Conservation (phyloP, 64 coral and sea anemone species). For the Hydrozoanthus tunicans region DNA sequence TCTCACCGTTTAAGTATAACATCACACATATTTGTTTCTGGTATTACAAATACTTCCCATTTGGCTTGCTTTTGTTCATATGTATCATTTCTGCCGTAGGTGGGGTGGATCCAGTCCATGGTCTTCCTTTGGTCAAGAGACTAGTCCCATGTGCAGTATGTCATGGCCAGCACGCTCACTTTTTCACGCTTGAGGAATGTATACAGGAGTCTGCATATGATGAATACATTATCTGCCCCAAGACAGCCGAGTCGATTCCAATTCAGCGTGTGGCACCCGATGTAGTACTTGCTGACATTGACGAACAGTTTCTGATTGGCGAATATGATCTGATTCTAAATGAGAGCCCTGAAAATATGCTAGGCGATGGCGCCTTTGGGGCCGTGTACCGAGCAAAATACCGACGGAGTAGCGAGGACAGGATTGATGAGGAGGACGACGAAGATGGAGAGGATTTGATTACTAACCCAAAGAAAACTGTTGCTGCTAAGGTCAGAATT, state of each 20-base stretch:
- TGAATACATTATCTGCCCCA: conserved; percentile 82
- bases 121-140: conserved; percentile 66
- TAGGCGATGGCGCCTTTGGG: conserved; percentile 88
- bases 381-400: conserved; percentile 82
- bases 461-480: conserved; percentile 55
- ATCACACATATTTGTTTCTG: no score
- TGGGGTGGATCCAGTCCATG: conserved; percentile 67
- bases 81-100: conserved; percentile 13
- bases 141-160: conserved; percentile 70
- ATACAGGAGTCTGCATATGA: conserved; percentile 47
- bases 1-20: no score
- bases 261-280: conserved; percentile 81
- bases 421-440: conserved; percentile 23
- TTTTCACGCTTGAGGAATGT: conserved; percentile 80
- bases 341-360: conserved; percentile 23
- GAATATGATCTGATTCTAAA: conserved; percentile 63
- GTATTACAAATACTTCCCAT: no score
- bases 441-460: conserved; percentile 54
- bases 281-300: conserved; percentile 78
- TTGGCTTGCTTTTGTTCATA: no score
- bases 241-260: conserved; percentile 69
- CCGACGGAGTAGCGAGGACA: conserved; percentile 11
- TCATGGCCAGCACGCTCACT: conserved; percentile 60
- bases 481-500: conserved; percentile 88
- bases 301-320: conserved; percentile 54